Conservation (phyloP, 1,140 invertebrate species). For the Drosophila pallidifrons region DNA sequence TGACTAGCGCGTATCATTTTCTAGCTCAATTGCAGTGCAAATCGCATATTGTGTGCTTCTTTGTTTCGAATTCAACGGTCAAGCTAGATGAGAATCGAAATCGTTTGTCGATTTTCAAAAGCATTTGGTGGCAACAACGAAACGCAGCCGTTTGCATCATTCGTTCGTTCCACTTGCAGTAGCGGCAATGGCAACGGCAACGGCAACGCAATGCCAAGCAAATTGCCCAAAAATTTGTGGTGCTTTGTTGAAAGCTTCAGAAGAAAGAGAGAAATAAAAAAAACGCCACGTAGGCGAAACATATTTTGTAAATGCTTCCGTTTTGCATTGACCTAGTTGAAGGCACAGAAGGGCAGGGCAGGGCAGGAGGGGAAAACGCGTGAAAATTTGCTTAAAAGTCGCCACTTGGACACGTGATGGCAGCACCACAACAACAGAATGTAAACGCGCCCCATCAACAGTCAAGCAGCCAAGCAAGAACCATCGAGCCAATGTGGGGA, state of each 20-base stretch:
- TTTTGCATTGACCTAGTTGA: slow-evolving; percentile 67
- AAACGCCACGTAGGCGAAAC: slow-evolving; percentile 49
- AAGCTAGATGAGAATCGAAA: neutral
- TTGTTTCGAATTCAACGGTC: too few species aligned
- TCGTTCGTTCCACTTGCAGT: slow-evolving; percentile 18
- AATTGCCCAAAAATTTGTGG: slow-evolving; percentile 27
- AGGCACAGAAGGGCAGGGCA: neutral
- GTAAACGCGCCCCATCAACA: neutral
- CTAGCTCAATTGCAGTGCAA: neutral
- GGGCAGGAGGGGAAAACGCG: neutral
- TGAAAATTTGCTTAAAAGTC: slow-evolving; percentile 40
- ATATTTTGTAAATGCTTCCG: slow-evolving; percentile 71
- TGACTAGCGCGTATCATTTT: neutral
- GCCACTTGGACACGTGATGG: slow-evolving; percentile 56
- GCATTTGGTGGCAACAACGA: slow-evolving; percentile 19
- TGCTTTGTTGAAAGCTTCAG: slow-evolving; percentile 9
- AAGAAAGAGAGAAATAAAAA: neutral
- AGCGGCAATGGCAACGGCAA: neutral
- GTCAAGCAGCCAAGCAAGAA: neutral
- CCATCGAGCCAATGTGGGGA: neutral
- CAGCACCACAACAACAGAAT: slow-evolving; percentile 14
- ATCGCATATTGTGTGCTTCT: neutral
- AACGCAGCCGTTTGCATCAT: slow-evolving; percentile 25
- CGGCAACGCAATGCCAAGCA: slow-evolving; percentile 16
- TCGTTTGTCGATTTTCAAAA: slow-evolving; percentile 1